Evolutionary conservation across 23 tunicate genomes (phyloP).

Genomic region (Halocynthia roretzi): DNA sequence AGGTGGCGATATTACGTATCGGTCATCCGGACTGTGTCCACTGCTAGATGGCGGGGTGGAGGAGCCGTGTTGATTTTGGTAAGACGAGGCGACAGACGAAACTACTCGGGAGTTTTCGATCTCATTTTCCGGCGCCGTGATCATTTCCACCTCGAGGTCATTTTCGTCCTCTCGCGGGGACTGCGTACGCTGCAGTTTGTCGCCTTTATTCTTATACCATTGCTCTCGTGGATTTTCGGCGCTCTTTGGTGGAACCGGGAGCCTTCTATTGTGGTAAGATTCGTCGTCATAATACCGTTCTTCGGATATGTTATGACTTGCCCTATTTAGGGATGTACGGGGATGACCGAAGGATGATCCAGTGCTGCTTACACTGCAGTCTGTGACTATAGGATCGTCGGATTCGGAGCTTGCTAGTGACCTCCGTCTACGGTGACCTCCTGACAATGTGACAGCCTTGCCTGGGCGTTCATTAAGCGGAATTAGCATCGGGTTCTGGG

Average conservation of each 20-base stretch:
- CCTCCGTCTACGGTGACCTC: conserved; percentile 18
- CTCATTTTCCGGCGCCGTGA: conserved; percentile 25
- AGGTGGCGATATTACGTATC: too few relatives aligned
- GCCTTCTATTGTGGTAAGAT: not conserved
- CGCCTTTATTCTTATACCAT: not conserved
- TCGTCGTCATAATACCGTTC: not conserved
- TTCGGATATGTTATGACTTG: not conserved
- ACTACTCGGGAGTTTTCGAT: too few relatives aligned
- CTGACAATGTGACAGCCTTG: not conserved
- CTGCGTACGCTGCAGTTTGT: conserved; percentile 26
- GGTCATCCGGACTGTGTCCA: too few relatives aligned
- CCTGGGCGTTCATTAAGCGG: too few relatives aligned
- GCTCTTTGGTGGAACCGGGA: not conserved
- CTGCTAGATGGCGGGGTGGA: too few relatives aligned
- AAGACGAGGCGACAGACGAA: too few relatives aligned
- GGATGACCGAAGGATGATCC: conserved; percentile 50
- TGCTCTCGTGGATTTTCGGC: not conserved
- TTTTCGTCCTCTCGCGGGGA: conserved; percentile 36
- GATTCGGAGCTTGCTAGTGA: conserved; percentile 70
- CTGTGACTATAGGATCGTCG: conserved; percentile 79
- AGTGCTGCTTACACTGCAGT: conserved; percentile 76
- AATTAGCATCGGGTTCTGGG: too few relatives aligned
- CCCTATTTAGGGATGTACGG: not conserved
- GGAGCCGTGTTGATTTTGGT: too few relatives aligned
- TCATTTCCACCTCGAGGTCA: conserved; percentile 62